Percentiles rank a stretch among this genome's conserved stretches.
Evolutionary conservation across 2,113 vertebrate genomes (phyloP).

Genomic region (Junco hyemalis): DNA sequence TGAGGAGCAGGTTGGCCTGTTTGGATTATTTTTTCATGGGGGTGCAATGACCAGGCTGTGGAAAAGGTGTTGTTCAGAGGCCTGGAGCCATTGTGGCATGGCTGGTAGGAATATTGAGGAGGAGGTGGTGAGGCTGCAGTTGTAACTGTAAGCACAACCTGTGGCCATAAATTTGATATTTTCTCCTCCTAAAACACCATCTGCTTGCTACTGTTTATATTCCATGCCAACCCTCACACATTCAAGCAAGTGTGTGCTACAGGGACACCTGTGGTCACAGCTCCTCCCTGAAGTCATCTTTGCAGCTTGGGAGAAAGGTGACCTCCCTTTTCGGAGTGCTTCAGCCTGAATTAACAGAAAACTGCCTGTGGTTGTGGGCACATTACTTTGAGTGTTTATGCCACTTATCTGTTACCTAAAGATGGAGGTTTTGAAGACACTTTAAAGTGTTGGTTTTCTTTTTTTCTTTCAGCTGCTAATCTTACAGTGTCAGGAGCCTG

Average conservation of each 20-base stretch:
- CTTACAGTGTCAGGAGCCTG: background rate
- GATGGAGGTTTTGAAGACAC: background rate
- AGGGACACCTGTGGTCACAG: background rate
- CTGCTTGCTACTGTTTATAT: background rate
- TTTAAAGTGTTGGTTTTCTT: background rate
- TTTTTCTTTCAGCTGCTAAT: background rate
- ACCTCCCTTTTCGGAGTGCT: background rate
- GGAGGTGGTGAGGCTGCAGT: background rate
- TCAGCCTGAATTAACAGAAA: conserved; percentile 18
- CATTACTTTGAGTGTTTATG: background rate
- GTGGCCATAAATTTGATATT: background rate
- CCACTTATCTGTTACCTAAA: conserved; percentile 16
- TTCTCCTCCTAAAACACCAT: background rate
- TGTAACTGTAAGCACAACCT: background rate
- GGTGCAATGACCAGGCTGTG: background rate
- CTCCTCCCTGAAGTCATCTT: background rate
- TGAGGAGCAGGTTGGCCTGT: background rate
- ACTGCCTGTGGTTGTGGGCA: background rate
- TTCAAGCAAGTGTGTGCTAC: background rate
- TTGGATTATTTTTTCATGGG: background rate
- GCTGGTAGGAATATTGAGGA: background rate
- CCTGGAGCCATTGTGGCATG: background rate
- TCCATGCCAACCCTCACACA: background rate
- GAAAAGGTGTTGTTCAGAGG: background rate
- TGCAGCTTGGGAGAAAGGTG: background rate